A percentile compares a stretch with the other conserved stretches of the same genome.
Conservation (phyloP, 2,797 vertebrate genomes). For the Chloroceryle inda region DNA sequence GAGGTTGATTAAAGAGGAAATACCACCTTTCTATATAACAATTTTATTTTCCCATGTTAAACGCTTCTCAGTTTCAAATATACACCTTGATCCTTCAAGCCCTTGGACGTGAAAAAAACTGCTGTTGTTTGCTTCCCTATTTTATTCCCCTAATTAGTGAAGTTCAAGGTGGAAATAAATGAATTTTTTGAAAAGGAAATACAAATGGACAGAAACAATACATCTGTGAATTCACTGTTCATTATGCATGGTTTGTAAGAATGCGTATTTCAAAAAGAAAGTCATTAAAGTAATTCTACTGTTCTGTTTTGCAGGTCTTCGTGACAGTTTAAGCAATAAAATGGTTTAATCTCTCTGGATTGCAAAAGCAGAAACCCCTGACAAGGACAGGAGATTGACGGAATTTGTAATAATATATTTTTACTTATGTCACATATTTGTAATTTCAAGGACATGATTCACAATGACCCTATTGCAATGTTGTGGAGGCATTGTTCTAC, state of each 20-base stretch:
- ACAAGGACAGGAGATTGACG: conserved; percentile 75
- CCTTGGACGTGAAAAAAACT: not conserved
- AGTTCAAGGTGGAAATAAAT: conserved; percentile 35
- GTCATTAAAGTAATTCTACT: conserved; percentile 72
- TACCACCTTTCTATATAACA: not conserved
- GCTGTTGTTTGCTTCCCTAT: not conserved
- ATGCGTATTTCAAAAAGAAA: conserved; percentile 74
- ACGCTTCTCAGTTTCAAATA: conserved; percentile 10
- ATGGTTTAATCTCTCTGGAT: conserved; percentile 75
- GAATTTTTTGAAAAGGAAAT: conserved; percentile 44
- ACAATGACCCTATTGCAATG: conserved; percentile 66
- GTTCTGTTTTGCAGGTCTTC: conserved; percentile 66
- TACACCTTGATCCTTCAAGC: not conserved
- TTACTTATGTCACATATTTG: conserved; percentile 76
- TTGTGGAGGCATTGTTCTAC: conserved; percentile 53
- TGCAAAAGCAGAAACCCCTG: conserved; percentile 61
- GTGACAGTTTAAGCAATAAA: conserved; percentile 76
- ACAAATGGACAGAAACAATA: conserved; percentile 33
- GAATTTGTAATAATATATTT: conserved; percentile 77
- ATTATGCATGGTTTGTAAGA: conserved; percentile 65
- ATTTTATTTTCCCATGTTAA: conserved; percentile 26
- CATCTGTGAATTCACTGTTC: conserved; percentile 70
- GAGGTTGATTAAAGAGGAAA: not conserved
- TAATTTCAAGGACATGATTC: conserved; percentile 81
- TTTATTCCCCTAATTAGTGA: conserved; percentile 41